A percentile compares a stretch with the other conserved stretches of the same genome.
These are phyloP conservation scores for Epinephelus malabaricus DNA, from an alignment of 2,797 vertebrate genomes.

Conservation along the genomic window DNA sequence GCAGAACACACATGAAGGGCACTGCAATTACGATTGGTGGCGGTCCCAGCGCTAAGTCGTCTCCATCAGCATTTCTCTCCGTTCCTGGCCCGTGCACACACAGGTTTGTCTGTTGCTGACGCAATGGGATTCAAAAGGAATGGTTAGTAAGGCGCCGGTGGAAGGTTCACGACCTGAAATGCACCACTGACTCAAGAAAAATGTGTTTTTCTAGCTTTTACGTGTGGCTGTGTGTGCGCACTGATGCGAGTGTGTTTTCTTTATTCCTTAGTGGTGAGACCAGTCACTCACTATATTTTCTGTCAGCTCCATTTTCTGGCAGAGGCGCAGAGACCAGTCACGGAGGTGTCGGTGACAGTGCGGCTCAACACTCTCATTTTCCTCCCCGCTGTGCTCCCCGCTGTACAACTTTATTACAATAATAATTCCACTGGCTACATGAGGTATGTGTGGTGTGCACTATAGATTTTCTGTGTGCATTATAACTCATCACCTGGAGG, in stretches of 20 bases:
- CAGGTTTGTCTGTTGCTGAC: conserved; percentile 60
- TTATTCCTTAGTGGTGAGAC: conserved; percentile 41
- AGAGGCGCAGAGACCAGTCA: conserved; percentile 42
- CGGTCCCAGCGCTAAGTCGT: conserved; percentile 34
- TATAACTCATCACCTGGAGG: conserved; percentile 64
- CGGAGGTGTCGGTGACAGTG: conserved; percentile 66
- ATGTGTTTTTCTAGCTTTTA: conserved; percentile 54
- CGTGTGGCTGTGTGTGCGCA: conserved; percentile 14
- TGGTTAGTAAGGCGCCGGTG: conserved; percentile 44
- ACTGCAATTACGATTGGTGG: conserved; percentile 47
- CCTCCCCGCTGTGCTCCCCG: conserved; percentile 46
- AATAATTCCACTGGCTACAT: conserved; percentile 65
- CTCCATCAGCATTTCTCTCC: conserved; percentile 60
- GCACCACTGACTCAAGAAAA: conserved; percentile 59
- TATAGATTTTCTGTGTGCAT: conserved; percentile 13
- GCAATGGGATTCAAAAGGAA: conserved; percentile 57
- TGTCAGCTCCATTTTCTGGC: conserved; percentile 55
- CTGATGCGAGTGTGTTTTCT: conserved; percentile 51
- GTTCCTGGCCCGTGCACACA: conserved; percentile 46
- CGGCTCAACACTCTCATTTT: conserved; percentile 49
- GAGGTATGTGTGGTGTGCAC: conserved; percentile 26
- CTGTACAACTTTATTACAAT: conserved; percentile 70
- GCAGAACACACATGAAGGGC: conserved; percentile 44
- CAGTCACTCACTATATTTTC: conserved; percentile 58
- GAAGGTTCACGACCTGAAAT: conserved; percentile 67